Base-by-base conservation (phyloP, 2,113 vertebrate genomes). In the Silurus meridionalis region DNA sequence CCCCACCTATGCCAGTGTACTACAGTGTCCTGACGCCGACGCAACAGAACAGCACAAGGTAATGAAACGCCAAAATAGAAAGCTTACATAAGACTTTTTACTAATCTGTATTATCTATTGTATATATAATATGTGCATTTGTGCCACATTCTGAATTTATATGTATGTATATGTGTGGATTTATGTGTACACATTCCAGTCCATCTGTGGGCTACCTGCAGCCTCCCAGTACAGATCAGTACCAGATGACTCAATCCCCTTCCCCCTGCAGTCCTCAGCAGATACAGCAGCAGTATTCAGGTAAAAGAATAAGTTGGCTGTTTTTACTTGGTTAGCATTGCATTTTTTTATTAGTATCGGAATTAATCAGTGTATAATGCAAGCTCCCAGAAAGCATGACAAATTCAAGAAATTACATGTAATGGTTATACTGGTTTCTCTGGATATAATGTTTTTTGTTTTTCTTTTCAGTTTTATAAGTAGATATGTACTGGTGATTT, bases 201-300 rank as follows among this genome's bases (percentile, higher is more conserved):
- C 96, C 96, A 10, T 97, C 97, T 0, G 97, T 99, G 88, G 95
- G 97, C 85, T 99, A 97, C 93, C 95, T 99, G 83, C 98, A 98
- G 90, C 94, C 97, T n/a, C 96, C 97, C 82, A 97, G 94, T 92
- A 96, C 97, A 11, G 98, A 99, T 71, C 98, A 99, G 96, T 99
- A 97, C 92, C 97, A 97, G 93, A 96, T 99, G 93, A 96, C 97
- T 21, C 97, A 97, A 93, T 97, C 98, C 71, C 96, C 97, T 0
- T 96, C 98, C 0, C 97, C 97, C 83, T 99, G 98, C 95, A 99
- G 96, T 92, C 97, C 97, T 11, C 96, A 96, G 28, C 97, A 97
- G 94, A 96, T 99, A 92, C 97, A 97, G 93, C 98, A 98, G 95
- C 98, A 98, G 97, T 99, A 97, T 97, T 97, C 98, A 96, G 97